These are phyloP conservation scores for Oreocharis arfaki DNA, from an alignment of 2,113 vertebrate genomes.

Conservation along the genomic window DNA sequence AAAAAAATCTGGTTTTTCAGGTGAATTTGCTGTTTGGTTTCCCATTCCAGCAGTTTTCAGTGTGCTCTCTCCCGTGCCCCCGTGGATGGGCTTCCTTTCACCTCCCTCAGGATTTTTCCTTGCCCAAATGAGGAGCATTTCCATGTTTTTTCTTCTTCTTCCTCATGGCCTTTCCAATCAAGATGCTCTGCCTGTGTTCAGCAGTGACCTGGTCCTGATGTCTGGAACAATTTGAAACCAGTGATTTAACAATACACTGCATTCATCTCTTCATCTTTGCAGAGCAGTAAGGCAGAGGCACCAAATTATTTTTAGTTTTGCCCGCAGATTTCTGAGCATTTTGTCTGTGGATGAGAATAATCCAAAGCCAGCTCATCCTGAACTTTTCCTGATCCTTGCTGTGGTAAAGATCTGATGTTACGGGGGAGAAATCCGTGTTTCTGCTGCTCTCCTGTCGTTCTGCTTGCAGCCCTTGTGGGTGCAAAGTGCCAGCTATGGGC, in stretches of 20 bases:
- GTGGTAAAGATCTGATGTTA: background rate
- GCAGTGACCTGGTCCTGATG: background rate
- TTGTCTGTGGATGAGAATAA: background rate
- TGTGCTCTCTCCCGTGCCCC: background rate
- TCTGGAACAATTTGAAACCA: background rate
- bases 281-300: background rate
- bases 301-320: background rate
- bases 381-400: background rate
- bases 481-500: background rate
- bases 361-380: background rate
- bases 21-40: background rate
- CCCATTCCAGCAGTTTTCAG: background rate
- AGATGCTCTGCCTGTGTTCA: background rate
- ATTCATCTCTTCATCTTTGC: background rate
- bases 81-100: background rate
- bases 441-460: background rate
- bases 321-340: background rate
- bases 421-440: background rate
- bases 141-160: background rate
- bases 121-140: background rate
- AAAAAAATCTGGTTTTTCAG: background rate
- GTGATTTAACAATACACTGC: background rate
- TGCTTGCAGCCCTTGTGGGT: background rate
- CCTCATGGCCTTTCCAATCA: background rate
- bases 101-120: background rate